Evolutionary conservation across 2,797 vertebrate species (phyloP), one percentile per base, ranked within the genome.

Genomic region (Chaunax sp.): DNA sequence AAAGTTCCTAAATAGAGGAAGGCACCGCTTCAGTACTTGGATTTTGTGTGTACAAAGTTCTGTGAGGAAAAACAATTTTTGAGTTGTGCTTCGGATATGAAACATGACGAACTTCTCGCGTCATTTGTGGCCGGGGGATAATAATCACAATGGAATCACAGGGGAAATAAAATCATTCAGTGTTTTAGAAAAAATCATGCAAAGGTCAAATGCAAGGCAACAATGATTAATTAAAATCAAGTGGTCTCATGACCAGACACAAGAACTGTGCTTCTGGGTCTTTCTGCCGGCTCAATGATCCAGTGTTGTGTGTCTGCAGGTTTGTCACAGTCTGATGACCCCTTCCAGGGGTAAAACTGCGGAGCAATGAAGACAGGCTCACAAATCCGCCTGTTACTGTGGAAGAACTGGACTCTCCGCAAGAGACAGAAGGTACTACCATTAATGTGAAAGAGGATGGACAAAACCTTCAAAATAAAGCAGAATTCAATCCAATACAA

Each of bases 391-490:
- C 95, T 98, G 81, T 84, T 99, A 16, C 94, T 99, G 19, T 99
- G 97, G 97, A 99, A 98, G 85, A 99, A 99, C 90, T 99, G 97
- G 97, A 96, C 95, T 14, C 95, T 98, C 51, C 91, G 97, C 69
- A 98, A 96, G 82, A 94, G 97, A 77, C 97, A 98, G 86, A 99
- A 98, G 96, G 97, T 94, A 82, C 0, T 10, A 19, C 11, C 3
- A 4, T 26, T 10, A n/a, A 6, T 33, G 37, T 59, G 56, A 53
- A 47, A 5, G n/a, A 11, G 14, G 4, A 28, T 18, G 3, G 11
- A 28, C 9, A 9, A 35, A 50, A 37, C 9, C 12, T 22, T 37
- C 13, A 10, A 33, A 55, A 44, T 13, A 14, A 19, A 35, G 59
- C 23, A 4, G 30, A 6, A 18, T 30, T 8, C 28, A 5, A 1